Evolutionary conservation across 2,797 vertebrate species (phyloP).

Genomic region (Aselliscus stoliczkanus): DNA sequence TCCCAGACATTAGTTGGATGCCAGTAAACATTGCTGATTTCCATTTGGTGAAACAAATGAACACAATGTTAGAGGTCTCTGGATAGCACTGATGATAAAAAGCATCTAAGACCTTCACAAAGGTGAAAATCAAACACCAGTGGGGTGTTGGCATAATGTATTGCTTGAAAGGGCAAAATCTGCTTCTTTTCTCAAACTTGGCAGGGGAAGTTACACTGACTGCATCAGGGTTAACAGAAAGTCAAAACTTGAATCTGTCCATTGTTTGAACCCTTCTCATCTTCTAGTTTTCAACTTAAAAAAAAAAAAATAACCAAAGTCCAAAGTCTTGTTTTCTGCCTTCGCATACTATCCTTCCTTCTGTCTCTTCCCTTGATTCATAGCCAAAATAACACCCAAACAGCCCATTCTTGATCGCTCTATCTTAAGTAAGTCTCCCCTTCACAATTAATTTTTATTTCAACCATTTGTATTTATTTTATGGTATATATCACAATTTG

Average conservation of each 20-base stretch:
- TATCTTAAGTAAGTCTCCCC: neutral
- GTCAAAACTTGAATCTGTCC: neutral
- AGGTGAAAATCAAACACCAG: slow-evolving; percentile 57
- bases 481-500: neutral
- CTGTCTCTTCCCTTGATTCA: neutral
- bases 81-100: slow-evolving; percentile 10
- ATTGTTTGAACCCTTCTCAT: slow-evolving; percentile 9
- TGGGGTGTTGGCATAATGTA: slow-evolving; percentile 44
- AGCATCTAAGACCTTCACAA: neutral
- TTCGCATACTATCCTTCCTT: neutral
- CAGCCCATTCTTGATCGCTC: accelerated
- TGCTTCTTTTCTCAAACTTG: slow-evolving; percentile 54
- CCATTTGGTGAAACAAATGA: slow-evolving; percentile 35
- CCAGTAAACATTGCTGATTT: neutral
- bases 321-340: neutral
- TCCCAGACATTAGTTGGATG: neutral
- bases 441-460: neutral
- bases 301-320: neutral
- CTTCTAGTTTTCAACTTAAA: neutral
- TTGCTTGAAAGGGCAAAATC: slow-evolving; percentile 60
- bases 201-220: neutral
- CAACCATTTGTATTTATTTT: neutral
- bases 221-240: neutral
- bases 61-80: neutral
- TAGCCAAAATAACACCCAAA: neutral